Base-by-base conservation (phyloP, 35 echinoderm and acorn worm species). In the Apostichopus parvimensis region DNA sequence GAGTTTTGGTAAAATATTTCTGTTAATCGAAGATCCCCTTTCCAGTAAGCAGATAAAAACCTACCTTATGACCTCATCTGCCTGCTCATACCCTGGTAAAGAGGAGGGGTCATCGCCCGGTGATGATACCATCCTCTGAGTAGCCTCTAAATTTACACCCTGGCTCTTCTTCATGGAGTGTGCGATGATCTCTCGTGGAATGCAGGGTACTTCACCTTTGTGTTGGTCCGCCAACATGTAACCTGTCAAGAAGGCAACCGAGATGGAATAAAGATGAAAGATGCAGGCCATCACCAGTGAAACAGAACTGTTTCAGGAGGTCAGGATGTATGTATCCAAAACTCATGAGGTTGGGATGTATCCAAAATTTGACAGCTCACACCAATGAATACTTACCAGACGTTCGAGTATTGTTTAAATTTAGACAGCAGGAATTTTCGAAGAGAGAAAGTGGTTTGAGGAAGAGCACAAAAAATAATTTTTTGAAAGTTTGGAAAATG, bases 1-100 rank as follows among this genome's bases (percentile, higher is more conserved):
- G 28, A 34, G 28, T 34, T 34, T 34, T 34, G 28, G 1, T 34
- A 25, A 34, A 34, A 34, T 34, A 34, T 34, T 34, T 34, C 28
- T 34, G 28, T 34, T 1, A 0, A 34, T 34, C 28, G 0, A 34
- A 34, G 28, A 34, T 1, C 28, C 1, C 28, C 0, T 34, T 34
- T 34, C 28, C 28, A 34, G 28, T 34, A 34, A 34, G 28, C 28
- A 0, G 28, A 34, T 6, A 84, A 84, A 0, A 22, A 88, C 93
- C 61, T 79, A 98, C 97, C 97, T 98, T 53, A 98, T 90, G 53
- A 96, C 93, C 91, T 94, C 91, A 89, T 98, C 97, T 25, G 90
- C 82, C 73, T 95, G 82, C 6, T 96, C 94, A 88, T 68, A 54
- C 11, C 91, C 93, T 78, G 93, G 88, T 79, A 98, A 93, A 13